Base-by-base conservation (phyloP, 2,888 invertebrate species). In the Caenorhabditis auriculariae region DNA sequence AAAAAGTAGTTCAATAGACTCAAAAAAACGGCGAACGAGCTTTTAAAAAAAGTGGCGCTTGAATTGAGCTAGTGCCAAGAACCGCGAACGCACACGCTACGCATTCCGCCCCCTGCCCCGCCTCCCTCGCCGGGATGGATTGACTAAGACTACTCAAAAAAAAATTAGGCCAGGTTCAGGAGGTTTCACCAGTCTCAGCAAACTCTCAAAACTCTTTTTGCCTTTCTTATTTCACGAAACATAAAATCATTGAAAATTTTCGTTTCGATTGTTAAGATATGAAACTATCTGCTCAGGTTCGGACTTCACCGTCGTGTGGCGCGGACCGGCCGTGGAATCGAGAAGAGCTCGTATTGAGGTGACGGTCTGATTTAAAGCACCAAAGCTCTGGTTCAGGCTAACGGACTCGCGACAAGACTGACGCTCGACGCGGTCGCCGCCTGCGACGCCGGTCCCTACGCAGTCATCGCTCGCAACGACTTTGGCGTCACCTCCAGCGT, bases 261-360 rank as follows among this genome's bases (percentile, higher is more conserved):
- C n/a, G n/a, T n/a, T n/a, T n/a, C n/a, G n/a, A n/a, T n/a, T n/a
- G n/a, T n/a, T n/a, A n/a, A n/a, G n/a, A n/a, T n/a, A n/a, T n/a
- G n/a, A n/a, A n/a, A n/a, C n/a, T n/a, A n/a, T n/a, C n/a, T n/a
- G n/a, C n/a, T 44, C 43, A 64, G 59, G 53, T 7, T 44, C 60
- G 15, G 52, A 57, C 39, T 66, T 49, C 49, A 53, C 63, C 7
- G 50, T 67, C 2, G 47, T 48, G 2, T 70, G 70, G 70, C 54
- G 61, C 24, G 70, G 70, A 7, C 63, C 70, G 3, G 70, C 70
- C 4, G 48, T 70, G 2, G 66, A 61, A 15, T 41, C 53, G 12
- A 54, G 51, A 38, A 17, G 53, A 9, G 58, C 58, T 12, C 37
- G 38, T 43, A 51, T 58, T 29, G 48, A 51, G 41, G 56, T 53